Percentiles rank a stretch among this genome's conserved stretches.
Evolutionary conservation across 2,113 vertebrate species (phyloP).

Genomic region (Trematocara nigrifrons): DNA sequence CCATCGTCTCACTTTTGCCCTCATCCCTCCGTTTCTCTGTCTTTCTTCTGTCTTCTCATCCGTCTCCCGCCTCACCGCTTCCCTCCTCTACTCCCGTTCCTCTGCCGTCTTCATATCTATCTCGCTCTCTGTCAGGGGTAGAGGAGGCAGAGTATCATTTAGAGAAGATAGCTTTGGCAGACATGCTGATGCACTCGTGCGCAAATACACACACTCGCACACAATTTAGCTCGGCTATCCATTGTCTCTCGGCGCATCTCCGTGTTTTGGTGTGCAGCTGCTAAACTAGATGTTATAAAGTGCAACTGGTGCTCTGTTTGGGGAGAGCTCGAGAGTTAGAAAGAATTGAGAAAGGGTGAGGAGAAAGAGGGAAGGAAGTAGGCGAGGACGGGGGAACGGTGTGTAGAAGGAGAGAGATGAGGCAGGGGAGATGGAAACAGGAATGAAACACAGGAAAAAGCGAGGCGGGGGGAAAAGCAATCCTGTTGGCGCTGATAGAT

Average conservation of each 20-base stretch:
- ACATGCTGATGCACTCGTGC: neutral
- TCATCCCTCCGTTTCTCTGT: neutral
- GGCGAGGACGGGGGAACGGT: neutral
- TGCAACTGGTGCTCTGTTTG: slow-evolving; percentile 54
- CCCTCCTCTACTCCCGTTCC: slow-evolving; percentile 45
- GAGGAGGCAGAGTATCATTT: slow-evolving; percentile 55
- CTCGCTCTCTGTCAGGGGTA: slow-evolving; percentile 51
- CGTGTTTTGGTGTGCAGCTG: slow-evolving; percentile 26
- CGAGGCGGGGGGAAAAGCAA: slow-evolving; percentile 49
- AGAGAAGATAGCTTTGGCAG: slow-evolving; percentile 45
- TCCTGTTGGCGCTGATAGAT: slow-evolving; percentile 67
- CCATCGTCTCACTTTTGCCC: neutral
- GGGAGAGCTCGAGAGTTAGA: neutral
- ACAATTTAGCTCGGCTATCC: neutral
- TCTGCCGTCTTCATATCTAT: slow-evolving; percentile 47
- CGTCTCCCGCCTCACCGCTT: slow-evolving; percentile 21
- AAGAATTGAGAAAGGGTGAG: slow-evolving; percentile 7
- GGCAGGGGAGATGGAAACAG: slow-evolving; percentile 36
- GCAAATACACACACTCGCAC: neutral
- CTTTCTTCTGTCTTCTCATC: slow-evolving; percentile 15
- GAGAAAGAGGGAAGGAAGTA: neutral
- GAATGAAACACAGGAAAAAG: slow-evolving; percentile 56
- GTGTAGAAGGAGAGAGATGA: slow-evolving; percentile 3
- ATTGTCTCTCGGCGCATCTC: slow-evolving; percentile 14
- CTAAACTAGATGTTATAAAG: slow-evolving; percentile 56